Base-by-base conservation (phyloP, 2,888 invertebrate genomes). In the Patella caerulea region DNA sequence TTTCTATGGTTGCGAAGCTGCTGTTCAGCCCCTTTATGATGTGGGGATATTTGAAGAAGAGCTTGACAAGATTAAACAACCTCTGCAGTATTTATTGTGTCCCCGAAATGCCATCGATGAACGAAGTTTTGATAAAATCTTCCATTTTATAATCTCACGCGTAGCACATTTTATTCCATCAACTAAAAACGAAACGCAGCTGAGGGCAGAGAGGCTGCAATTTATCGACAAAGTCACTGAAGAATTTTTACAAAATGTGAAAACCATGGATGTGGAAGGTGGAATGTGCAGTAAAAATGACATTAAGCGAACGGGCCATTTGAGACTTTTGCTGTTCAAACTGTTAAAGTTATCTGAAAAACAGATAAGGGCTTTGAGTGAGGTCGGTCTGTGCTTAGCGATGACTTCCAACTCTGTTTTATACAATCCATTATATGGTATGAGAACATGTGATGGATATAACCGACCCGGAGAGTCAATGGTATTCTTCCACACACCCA, bases 1-100 rank as follows among this genome's bases (percentile, higher is more conserved):
- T 76, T 85, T 77, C 74, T 85, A 82, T 54, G 87, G 85, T 1
- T 87, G 86, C 59, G 83, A 83, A 24, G 83, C 84, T 34, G 83
- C 83, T 17, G 80, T 83, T 14, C 75, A 81, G 52, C 81, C 83
- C 12, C 70, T 85, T 11, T 73, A 85, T 17, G 80, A 85, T 53
- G 75, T 78, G 0, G 83, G 83, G 12, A 55, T 85, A 2, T 79
- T 80, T 15, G 55, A 82, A 56, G 70, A 72, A n/a, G 74, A 55
- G n/a, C 59, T 85, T 0, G 52, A 80, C 9, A 53, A 56, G 12
- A 70, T 87, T 45, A 79, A 83, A 53, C 73, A 73, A 19, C 71
- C 81, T 3, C 56, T 85, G 15, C 70, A 74, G 29, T 34, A 74
- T 12, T 55, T 83, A 34, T 78, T 87, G 14, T 86, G 87, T 78